Evolutionary conservation across 2,113 vertebrate species (phyloP).

Genomic region (Percina caprodes): DNA sequence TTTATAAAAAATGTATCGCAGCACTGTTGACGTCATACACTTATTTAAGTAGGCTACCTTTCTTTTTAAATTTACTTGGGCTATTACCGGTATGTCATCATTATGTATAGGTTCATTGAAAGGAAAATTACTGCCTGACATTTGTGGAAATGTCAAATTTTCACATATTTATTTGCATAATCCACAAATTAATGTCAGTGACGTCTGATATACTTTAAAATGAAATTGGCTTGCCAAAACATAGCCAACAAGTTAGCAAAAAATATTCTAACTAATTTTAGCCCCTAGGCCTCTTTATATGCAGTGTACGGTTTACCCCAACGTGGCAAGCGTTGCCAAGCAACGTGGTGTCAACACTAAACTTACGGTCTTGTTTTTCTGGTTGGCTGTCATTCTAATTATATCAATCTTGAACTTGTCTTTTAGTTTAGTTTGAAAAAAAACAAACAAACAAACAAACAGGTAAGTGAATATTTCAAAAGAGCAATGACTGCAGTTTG

Average conservation of each 20-base stretch:
- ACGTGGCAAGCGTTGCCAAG: slow-evolving; percentile 57
- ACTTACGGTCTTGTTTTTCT: background rate
- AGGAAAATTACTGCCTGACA: too few species aligned
- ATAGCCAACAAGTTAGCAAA: too few species aligned
- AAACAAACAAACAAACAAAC: background rate
- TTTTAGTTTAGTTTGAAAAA: background rate
- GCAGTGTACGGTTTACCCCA: background rate
- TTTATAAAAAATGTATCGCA: too few species aligned
- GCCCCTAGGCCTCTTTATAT: too few species aligned
- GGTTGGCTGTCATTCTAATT: background rate
- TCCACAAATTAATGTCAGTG: background rate
- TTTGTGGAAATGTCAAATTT: too few species aligned
- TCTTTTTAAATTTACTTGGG: too few species aligned
- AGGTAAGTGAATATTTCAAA: slow-evolving; percentile 15
- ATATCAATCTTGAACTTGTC: background rate
- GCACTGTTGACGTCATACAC: too few species aligned
- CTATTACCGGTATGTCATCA: too few species aligned
- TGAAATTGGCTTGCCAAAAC: background rate
- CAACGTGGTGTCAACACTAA: slow-evolving; percentile 58
- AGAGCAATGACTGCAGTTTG: background rate
- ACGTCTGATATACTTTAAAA: background rate
- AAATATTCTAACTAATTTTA: too few species aligned
- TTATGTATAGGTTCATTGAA: too few species aligned
- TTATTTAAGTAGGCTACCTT: too few species aligned
- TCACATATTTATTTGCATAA: too few species aligned